Conservation (phyloP, 92 coral and sea anemone genomes). For the Zoanthus sociatus region DNA sequence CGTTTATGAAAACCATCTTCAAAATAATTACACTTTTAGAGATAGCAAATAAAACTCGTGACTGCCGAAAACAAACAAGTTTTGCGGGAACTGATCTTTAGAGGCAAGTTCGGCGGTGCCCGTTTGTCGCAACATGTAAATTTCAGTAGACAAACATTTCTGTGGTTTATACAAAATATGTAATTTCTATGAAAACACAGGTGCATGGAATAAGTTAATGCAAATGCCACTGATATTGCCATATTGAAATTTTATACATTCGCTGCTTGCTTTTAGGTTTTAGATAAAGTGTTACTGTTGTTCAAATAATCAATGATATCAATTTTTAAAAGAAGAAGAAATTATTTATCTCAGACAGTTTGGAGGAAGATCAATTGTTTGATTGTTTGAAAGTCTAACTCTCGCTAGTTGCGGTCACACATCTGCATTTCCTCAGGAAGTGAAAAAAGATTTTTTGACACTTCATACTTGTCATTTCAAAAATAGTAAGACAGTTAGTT, state of each 20-base stretch:
- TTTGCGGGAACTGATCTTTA: too few species aligned
- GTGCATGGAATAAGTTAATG: conserved; percentile 7
- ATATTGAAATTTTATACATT: too few species aligned
- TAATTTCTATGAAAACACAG: conserved; percentile 29
- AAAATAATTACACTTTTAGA: conserved; percentile 26
- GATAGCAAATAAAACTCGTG: conserved; percentile 36
- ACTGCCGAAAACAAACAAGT: conserved; percentile 19
- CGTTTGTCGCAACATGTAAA: conserved; percentile 7
- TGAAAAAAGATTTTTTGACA: too few species aligned
- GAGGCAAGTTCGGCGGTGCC: conserved; percentile 26
- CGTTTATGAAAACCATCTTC: not conserved
- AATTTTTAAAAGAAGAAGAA: conserved; percentile 20
- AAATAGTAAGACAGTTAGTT: too few species aligned
- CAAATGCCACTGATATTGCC: not conserved
- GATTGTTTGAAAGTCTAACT: too few species aligned
- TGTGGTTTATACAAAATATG: conserved; percentile 16
- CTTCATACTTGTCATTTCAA: too few species aligned
- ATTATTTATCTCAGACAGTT: not conserved
- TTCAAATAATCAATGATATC: conserved; percentile 29
- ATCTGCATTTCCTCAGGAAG: too few species aligned
- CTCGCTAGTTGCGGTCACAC: too few species aligned
- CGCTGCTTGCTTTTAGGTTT: not conserved
- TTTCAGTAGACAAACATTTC: conserved; percentile 35
- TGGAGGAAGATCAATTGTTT: too few species aligned
- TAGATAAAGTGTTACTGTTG: conserved; percentile 9